Evolutionary conservation across 2,797 vertebrate genomes (phyloP).

Genomic region (Xenentodon cancila): DNA sequence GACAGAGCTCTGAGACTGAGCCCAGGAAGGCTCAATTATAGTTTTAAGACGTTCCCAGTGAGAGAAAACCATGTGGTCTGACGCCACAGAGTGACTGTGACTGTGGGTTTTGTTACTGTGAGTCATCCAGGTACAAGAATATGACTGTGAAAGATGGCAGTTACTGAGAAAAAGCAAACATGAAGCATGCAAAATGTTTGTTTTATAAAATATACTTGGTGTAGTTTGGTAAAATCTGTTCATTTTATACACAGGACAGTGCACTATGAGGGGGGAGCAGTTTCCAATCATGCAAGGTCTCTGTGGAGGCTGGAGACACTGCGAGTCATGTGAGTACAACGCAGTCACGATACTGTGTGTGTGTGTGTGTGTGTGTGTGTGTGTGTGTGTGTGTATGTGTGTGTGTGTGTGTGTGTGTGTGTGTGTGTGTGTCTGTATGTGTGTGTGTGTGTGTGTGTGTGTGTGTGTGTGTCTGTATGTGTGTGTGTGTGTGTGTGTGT

Average conservation of each 20-base stretch:
- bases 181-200: background rate
- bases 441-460: too few relatives aligned
- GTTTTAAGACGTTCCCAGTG: slow-evolving; percentile 36
- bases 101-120: slow-evolving; percentile 6
- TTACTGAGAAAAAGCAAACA: background rate
- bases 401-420: too few relatives aligned
- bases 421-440: too few relatives aligned
- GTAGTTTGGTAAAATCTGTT: background rate
- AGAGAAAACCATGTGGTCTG: slow-evolving; percentile 36
- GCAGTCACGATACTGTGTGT: too few relatives aligned
- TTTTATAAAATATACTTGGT: background rate
- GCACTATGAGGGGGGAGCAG: slow-evolving; percentile 94
- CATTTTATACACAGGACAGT: slow-evolving; percentile 83
- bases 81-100: background rate
- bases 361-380: too few relatives aligned
- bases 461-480: too few relatives aligned
- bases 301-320: slow-evolving; percentile 95
- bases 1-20: slow-evolving; percentile 27
- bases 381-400: too few relatives aligned
- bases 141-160: too few relatives aligned
- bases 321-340: slow-evolving; percentile 90
- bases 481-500: too few relatives aligned
- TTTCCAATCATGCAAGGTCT: slow-evolving; percentile 93
- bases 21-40: slow-evolving; percentile 39
- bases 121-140: background rate